Percentiles rank a stretch among this genome's conserved stretches.
Conservation (phyloP, 64 coral and sea anemone species). For the Stylophora pistillata region DNA sequence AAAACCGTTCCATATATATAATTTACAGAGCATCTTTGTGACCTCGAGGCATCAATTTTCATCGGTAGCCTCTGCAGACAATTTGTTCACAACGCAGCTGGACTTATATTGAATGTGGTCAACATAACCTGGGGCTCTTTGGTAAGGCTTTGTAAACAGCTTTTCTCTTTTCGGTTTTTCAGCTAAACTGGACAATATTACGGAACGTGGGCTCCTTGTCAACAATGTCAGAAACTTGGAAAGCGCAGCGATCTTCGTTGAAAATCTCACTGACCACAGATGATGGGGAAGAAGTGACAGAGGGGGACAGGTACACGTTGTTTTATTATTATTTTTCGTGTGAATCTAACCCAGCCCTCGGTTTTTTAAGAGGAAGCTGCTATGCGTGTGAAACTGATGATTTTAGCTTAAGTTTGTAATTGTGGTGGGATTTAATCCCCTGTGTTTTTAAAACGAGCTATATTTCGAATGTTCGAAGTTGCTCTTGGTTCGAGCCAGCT, state of each 20-base stretch:
- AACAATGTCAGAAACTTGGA: slow-evolving; percentile 57
- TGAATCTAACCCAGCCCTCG: background rate
- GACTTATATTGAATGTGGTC: background rate
- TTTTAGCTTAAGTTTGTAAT: slow-evolving; percentile 5
- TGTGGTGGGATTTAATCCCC: background rate
- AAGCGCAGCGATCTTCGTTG: slow-evolving; percentile 59
- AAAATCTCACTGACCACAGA: slow-evolving; percentile 89
- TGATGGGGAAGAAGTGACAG: slow-evolving; percentile 75
- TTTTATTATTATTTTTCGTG: background rate
- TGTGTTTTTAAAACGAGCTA: background rate
- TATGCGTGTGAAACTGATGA: background rate
- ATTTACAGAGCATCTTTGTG: background rate
- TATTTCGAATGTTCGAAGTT: background rate
- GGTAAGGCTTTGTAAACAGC: slow-evolving; percentile 7
- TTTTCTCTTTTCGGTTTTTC: slow-evolving; percentile 5
- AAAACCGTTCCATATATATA: no score
- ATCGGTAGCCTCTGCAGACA: background rate
- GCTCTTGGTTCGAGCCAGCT: background rate
- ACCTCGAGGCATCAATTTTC: slow-evolving; percentile 15
- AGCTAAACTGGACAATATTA: slow-evolving; percentile 75
- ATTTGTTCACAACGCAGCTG: slow-evolving; percentile 1
- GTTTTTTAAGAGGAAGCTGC: background rate
- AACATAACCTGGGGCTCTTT: background rate
- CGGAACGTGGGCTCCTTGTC: slow-evolving; percentile 60
- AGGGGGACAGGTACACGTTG: background rate